These are phyloP conservation scores for Drosophila bunnanda DNA, from an alignment of 2,888 invertebrate genomes.

Conservation along the genomic window DNA sequence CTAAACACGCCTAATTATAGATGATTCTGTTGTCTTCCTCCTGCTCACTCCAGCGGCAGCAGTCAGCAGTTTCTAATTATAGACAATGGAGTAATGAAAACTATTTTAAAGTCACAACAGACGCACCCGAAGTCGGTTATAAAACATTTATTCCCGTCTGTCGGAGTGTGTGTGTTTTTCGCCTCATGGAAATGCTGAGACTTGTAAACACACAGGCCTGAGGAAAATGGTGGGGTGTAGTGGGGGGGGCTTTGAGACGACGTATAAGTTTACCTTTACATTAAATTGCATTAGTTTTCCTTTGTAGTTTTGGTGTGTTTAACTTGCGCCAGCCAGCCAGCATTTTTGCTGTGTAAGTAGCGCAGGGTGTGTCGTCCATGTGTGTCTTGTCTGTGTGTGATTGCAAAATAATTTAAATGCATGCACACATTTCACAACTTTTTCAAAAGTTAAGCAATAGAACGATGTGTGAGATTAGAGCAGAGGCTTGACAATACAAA, in stretches of 20 bases:
- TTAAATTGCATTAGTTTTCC: constrained; percentile 49
- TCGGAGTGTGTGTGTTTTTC: constrained; percentile 35
- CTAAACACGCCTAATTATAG: constrained; percentile 35
- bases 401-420: constrained; percentile 39
- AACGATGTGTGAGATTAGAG: constrained; percentile 26
- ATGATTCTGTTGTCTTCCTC: constrained; percentile 14
- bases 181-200: constrained; percentile 69
- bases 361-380: constrained; percentile 35
- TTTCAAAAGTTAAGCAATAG: constrained; percentile 22
- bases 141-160: constrained; percentile 58
- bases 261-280: constrained; percentile 47
- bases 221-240: constrained; percentile 26
- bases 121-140: constrained; percentile 66
- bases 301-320: constrained; percentile 36
- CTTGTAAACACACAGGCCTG: constrained; percentile 53
- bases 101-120: constrained; percentile 63
- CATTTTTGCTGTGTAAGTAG: constrained; percentile 9
- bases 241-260: constrained; percentile 1
- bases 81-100: constrained; percentile 66
- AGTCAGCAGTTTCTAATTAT: constrained; percentile 56
- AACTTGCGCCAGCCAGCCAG: constrained; percentile 18
- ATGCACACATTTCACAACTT: constrained; percentile 30
- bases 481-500: constrained; percentile 18
- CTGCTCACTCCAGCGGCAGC: constrained; percentile 7
- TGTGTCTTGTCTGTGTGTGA: constrained; percentile 12